Conservation (phyloP, 2,797 vertebrate genomes). For the Eleutherodactylus coqui region DNA sequence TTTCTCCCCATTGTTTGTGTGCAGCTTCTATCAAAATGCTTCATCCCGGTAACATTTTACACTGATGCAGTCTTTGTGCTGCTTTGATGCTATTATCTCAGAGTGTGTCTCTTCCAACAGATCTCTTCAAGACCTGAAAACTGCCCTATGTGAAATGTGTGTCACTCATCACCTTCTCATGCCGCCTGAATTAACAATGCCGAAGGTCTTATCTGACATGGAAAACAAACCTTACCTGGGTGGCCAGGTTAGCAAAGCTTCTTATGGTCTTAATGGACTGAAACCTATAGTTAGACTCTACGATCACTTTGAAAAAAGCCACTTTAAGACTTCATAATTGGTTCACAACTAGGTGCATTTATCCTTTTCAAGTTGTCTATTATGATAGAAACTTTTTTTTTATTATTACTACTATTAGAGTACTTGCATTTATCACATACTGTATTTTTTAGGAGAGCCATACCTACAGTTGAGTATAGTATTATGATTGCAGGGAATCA, state of each 20-base stretch:
- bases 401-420: not conserved
- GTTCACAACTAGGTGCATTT: not conserved
- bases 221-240: conserved; percentile 61
- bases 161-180: conserved; percentile 65
- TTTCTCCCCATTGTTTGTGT: conserved; percentile 70
- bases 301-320: conserved; percentile 52
- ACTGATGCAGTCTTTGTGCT: conserved; percentile 78
- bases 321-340: conserved; percentile 26
- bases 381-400: not conserved
- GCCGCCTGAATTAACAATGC: conserved; percentile 60
- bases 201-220: conserved; percentile 61
- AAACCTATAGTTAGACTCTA: conserved; percentile 55
- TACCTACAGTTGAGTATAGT: not conserved
- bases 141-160: conserved; percentile 56
- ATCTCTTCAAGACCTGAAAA: conserved; percentile 68
- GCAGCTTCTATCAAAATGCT: conserved; percentile 80
- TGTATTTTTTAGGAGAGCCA: not conserved
- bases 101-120: conserved; percentile 68
- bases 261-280: conserved; percentile 62
- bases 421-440: not conserved
- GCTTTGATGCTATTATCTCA: conserved; percentile 71
- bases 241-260: conserved; percentile 60
- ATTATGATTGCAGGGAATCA: not conserved
- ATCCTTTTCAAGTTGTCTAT: not conserved
- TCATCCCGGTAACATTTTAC: conserved; percentile 79